These are phyloP conservation scores for Scolanthus callimorphus DNA, from an alignment of 92 coral and sea anemone species.

Conservation along the genomic window DNA sequence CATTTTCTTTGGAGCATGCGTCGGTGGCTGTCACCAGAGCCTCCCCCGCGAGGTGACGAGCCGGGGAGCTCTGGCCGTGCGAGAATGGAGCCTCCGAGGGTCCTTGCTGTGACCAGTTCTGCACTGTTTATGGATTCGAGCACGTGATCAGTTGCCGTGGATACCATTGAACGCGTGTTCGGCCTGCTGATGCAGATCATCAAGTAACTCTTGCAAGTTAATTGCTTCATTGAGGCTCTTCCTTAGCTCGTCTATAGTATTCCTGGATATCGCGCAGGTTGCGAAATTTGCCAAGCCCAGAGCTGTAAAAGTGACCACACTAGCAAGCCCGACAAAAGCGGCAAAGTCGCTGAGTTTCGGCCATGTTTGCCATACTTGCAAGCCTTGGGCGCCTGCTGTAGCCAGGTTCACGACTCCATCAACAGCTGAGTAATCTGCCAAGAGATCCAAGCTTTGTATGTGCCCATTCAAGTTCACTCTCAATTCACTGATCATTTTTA, in stretches of 20 bases:
- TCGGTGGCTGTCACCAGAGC: no score
- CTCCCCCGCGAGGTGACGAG: no score
- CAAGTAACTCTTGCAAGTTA: conserved; percentile 34
- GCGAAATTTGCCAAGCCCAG: conserved; percentile 30
- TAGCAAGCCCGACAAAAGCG: conserved; percentile 25
- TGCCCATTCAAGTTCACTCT: conserved; percentile 53
- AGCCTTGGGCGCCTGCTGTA: conserved; percentile 55
- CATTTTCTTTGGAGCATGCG: no score
- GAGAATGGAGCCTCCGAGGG: no score
- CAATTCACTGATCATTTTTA: conserved; percentile 39
- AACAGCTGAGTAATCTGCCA: conserved; percentile 43
- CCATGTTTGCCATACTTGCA: conserved; percentile 52
- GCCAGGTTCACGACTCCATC: conserved; percentile 41
- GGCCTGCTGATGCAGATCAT: conserved; percentile 56
- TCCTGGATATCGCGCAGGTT: conserved; percentile 21
- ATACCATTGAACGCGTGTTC: no score
- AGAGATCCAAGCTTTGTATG: conserved; percentile 57
- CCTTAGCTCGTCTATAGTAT: conserved; percentile 37
- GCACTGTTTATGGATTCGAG: no score
- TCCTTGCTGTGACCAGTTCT: no score
- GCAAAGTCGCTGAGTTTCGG: conserved; percentile 27
- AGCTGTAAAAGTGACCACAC: conserved; percentile 22
- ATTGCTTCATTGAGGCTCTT: conserved; percentile 41
- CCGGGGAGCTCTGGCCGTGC: no score
- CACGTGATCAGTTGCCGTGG: no score